Evolutionary conservation across 2,888 invertebrate species (phyloP), one percentile per base, ranked within the genome.

Genomic region (Drosophila anomalata): DNA sequence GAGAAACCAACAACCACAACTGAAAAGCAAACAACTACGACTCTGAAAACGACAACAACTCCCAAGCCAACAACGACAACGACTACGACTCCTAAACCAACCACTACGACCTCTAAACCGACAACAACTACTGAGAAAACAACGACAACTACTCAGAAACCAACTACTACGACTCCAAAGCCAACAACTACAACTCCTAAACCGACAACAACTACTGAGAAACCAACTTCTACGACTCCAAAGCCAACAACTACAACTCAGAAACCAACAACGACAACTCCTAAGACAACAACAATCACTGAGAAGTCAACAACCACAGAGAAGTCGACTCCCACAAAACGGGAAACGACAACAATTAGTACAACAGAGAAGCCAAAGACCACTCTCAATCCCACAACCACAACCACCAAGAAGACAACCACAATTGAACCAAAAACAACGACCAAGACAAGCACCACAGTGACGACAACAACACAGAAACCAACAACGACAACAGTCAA

Each of bases 221-320:
- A 47, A 11, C 29, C 50, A n/a, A 31, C 55, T 3, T 14, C 24
- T 11, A 55, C 68, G 20, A 24, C 52, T 1, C 33, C 9, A 22
- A 42, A 44, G 51, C 51, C 17, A 44, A 39, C 55, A 7, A 61
- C 55, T 0, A 46, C 57, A 14, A 54, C 65, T 9, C 14, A n/a
- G 0, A 8, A n/a, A 24, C 26, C 56, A n/a, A 44, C 67, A 1
- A 50, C 52, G 0, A 46, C 52, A 3, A 9, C 51, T 0, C 11
- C 14, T 1, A 24, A 46, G 9, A 33, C 66, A 29, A 44, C 55
- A 11, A 11, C 29, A 0, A 42, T 47, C 20, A 62, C 52, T 4
- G 7, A 39, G 17, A 51, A 29, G 1, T 31, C 54, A 1, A 51
- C 51, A 14, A 62, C 58, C 0, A 39, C 50, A 4, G 8, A 31